Evolutionary conservation across 2,113 vertebrate genomes (phyloP).

Genomic region (Potamarius usumacintae): DNA sequence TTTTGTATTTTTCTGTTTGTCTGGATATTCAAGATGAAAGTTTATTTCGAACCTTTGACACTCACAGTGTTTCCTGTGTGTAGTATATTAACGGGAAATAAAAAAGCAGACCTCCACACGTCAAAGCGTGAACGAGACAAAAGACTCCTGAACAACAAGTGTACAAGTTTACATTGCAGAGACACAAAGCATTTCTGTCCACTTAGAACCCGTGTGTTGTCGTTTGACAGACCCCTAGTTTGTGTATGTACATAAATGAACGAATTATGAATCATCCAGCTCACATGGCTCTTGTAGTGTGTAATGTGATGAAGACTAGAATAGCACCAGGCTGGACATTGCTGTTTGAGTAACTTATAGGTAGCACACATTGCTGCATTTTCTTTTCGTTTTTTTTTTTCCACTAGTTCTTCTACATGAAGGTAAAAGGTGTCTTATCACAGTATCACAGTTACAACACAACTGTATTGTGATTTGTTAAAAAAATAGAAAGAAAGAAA

Average conservation of each 20-base stretch:
- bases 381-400: constrained; percentile 37
- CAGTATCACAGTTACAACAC: constrained; percentile 61
- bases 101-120: constrained; percentile 23
- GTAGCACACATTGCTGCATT: constrained; percentile 79
- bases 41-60: constrained; percentile 34
- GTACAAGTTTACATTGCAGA: constrained; percentile 34
- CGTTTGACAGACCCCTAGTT: constrained; percentile 23
- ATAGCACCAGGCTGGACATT: constrained; percentile 68
- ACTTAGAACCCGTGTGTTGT: constrained; percentile 29
- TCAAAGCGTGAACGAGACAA: not conserved
- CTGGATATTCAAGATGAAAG: constrained; percentile 43
- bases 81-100: constrained; percentile 26
- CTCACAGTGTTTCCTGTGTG: constrained; percentile 66
- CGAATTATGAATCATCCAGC: constrained; percentile 50
- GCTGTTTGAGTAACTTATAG: constrained; percentile 73
- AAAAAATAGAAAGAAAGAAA: constrained; percentile 55
- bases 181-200: constrained; percentile 29
- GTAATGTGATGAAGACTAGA: constrained; percentile 66
- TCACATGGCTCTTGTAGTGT: constrained; percentile 60
- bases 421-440: constrained; percentile 55
- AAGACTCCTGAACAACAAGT: constrained; percentile 14
- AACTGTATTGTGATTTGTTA: constrained; percentile 65
- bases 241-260: constrained; percentile 47
- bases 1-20: constrained; percentile 76
- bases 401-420: constrained; percentile 65